phyloP scores from a whole-genome alignment of 2,888 invertebrate species.

The Caenorhabditis afra region DNA sequence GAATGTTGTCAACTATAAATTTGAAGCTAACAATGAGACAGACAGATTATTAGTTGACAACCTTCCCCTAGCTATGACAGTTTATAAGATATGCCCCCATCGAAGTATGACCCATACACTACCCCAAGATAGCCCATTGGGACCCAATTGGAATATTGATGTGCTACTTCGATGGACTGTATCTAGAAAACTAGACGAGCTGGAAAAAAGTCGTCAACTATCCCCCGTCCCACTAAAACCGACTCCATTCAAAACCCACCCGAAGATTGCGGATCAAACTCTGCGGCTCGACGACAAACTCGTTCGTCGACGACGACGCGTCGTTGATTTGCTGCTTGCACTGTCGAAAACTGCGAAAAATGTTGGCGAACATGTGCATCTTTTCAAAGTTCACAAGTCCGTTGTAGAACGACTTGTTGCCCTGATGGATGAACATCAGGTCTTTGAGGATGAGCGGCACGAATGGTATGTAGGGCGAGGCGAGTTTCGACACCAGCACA shows the following conservation, averaged over 20 bases:
- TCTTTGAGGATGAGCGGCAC: constrained; percentile 89
- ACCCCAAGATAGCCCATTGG: no score
- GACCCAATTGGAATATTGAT: no score
- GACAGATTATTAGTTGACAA: no score
- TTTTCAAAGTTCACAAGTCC: constrained; percentile 91
- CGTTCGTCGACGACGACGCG: not conserved
- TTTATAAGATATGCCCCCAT: no score
- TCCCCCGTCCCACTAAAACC: no score
- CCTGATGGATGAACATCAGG: constrained; percentile 89
- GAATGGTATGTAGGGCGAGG: constrained; percentile 89
- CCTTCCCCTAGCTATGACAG: no score
- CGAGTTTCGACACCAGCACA: constrained; percentile 84
- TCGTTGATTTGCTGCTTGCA: constrained; percentile 79
- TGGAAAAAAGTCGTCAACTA: no score
- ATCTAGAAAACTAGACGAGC: no score
- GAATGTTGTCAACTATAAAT: no score
- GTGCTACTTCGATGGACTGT: no score
- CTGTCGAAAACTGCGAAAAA: constrained; percentile 87
- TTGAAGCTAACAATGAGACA: no score
- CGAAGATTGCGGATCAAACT: constrained; percentile 56
- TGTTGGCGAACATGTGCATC: constrained; percentile 92
- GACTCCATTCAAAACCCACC: constrained; percentile 20
- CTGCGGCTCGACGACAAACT: constrained; percentile 57
- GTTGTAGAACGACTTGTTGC: constrained; percentile 88
- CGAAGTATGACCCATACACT: no score